phyloP scores from a whole-genome alignment of 1,140 invertebrate genomes.

The Eumeta japonica region DNA sequence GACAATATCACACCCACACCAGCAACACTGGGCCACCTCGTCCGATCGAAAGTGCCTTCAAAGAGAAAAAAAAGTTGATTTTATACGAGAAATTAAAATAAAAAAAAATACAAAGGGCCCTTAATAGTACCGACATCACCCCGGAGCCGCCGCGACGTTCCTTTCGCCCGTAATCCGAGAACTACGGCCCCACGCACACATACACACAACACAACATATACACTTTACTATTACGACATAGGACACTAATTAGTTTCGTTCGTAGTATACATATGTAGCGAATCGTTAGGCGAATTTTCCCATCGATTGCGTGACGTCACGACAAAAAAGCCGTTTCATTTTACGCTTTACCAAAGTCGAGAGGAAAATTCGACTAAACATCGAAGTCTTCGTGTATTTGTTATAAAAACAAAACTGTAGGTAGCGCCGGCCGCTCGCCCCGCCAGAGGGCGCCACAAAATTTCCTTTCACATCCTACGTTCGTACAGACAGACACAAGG shows the following conservation, averaged over 20 bases:
- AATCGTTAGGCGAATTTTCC: slow-evolving; percentile 19
- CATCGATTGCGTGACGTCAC: slow-evolving; percentile 2
- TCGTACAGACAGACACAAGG: slow-evolving; percentile 28
- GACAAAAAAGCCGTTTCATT: no score
- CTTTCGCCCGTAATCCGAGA: no score
- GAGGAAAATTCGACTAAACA: slow-evolving; percentile 16
- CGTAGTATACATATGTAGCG: slow-evolving; percentile 54
- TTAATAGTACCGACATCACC: slow-evolving; percentile 75
- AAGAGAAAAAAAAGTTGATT: slow-evolving; percentile 78
- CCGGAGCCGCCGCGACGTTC: slow-evolving; percentile 60
- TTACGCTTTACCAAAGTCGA: no score
- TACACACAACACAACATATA: no score
- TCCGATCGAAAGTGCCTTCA: slow-evolving; percentile 88
- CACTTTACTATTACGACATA: slow-evolving; percentile 56
- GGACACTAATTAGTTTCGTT: slow-evolving; percentile 56
- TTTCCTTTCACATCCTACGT: slow-evolving; percentile 48
- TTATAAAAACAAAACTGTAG: no score
- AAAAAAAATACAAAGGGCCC: slow-evolving; percentile 75
- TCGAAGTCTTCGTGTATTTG: slow-evolving; percentile 51
- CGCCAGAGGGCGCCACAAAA: slow-evolving; percentile 29
- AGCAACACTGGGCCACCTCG: slow-evolving; percentile 79
- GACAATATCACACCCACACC: slow-evolving; percentile 50
- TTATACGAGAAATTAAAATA: slow-evolving; percentile 76
- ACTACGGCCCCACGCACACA: no score
- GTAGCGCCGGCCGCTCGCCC: slow-evolving; percentile 42